Evolutionary conservation across 2,113 vertebrate genomes (phyloP), one percentile per base, ranked within the genome.

Genomic region (Arenaria interpres): DNA sequence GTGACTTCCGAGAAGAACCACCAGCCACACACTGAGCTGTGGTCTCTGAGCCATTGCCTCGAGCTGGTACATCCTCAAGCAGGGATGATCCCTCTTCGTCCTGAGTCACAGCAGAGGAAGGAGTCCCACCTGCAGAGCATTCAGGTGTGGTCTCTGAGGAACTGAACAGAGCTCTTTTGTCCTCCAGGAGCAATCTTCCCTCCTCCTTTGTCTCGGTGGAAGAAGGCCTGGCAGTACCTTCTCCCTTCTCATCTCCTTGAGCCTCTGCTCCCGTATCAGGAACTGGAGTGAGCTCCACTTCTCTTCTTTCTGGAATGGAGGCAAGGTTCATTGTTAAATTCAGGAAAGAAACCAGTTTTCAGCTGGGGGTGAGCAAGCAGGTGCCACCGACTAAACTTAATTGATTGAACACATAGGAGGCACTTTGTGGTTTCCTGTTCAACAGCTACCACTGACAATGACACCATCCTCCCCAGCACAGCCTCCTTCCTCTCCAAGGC

Each of bases 21-120:
- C 35, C 33, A 0, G 88, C 73, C 35, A 2, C 1, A 0, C 1
- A 0, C 57, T 56, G 25, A 73, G 67, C 6, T 2, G 14, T 3
- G 2, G 46, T 2, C 67, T 57, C 50, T 1, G 32, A 2, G 28
- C 1, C 27, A 4, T 13, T 27, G 6, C 37, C 30, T 1, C 17
- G 22, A 39, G 37, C 72, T 64, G 87, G 22, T 18, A 13, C 12
- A 25, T 4, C 12, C 28, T 77, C 80, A 37, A 8, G 59, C 60
- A 81, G 53, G 0, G 9, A 85, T 30, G 24, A 8, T 32, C 18
- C 81, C 50, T 57, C 77, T 5, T 45, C 54, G 6, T 39, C 45
- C 25, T 7, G 37, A 2, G 19, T 7, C 48, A 14, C 66, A n/a
- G 18, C 2, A 66, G 23, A 24, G 20, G 74, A 39, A 53, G 9